Evolutionary conservation across 2,797 vertebrate species (phyloP), one percentile per base, ranked within the genome.

Genomic region (Alauda arvensis): DNA sequence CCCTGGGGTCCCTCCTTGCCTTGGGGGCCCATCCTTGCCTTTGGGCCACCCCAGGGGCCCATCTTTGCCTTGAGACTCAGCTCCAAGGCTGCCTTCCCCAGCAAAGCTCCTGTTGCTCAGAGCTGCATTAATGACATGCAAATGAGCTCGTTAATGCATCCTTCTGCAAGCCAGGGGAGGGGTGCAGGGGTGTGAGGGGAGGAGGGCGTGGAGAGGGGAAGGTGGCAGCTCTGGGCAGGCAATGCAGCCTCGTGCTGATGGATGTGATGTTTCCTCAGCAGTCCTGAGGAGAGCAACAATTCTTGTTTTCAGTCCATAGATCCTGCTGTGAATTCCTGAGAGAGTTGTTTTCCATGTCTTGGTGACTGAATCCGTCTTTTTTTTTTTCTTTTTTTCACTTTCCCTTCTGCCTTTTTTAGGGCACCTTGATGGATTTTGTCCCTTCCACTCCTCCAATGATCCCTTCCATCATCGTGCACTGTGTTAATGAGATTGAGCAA

Each of bases 401-500:
- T n/a, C 10, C 68, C 12, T 82, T 46, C 90, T 66, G 87, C 21
- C 45, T 92, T 89, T 52, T 74, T 52, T 74, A 99, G 99, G 99
- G 99, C 25, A 97, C 97, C 29, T 96, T 99, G 42, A 95, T 98
- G 63, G 99, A 99, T 95, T 99, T 98, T 46, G 99, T 98, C 49
- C 96, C 98, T 23, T 96, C 95, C 70, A 96, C 96, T 8, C 97
- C 98, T 31, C 99, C 99, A 33, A 99, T 99, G 99, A 99, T 99
- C 48, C 99, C 99, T 10, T 96, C 98, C 42, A 97, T 99, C 45
- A 92, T 99, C 43, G 99, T 99, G 92, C 98, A 99, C 95, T 99
- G 99, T 25, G 94, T 99, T 86, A 99, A 97, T 93, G 99, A 99
- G 96, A 99, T 99, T 10, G 99, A 99, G 92, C 98, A 99, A 74